Conservation (phyloP, 2,113 vertebrate species). For the Crocuta crocuta region DNA sequence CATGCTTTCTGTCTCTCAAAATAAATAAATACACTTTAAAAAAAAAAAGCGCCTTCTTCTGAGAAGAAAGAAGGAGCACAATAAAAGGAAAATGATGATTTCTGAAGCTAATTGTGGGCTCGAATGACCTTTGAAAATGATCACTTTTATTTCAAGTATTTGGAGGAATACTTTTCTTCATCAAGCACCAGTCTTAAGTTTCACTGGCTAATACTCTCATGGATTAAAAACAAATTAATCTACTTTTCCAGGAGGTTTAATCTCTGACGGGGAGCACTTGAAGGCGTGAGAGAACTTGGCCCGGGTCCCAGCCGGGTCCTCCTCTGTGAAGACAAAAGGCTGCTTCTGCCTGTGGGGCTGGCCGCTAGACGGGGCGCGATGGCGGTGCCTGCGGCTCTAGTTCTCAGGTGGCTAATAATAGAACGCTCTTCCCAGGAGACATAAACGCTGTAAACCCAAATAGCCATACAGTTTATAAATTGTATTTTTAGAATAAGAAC, state of each 20-base stretch:
- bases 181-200: neutral
- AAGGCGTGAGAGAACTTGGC: neutral
- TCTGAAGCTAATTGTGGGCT: neutral
- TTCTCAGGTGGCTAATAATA: neutral
- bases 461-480: neutral
- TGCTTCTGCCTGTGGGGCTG: neutral
- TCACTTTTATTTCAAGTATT: slow-evolving; percentile 17
- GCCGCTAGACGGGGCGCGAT: slow-evolving; percentile 44
- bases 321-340: neutral
- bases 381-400: accelerated
- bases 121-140: neutral
- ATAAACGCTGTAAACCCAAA: neutral
- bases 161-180: neutral
- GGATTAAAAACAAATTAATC: neutral
- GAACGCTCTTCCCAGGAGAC: neutral
- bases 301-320: neutral
- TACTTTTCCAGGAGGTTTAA: neutral
- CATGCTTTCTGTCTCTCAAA: too few species aligned
- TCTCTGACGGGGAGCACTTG: neutral
- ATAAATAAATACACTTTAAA: too few species aligned
- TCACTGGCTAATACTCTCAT: neutral
- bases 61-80: neutral
- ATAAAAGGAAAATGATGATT: neutral
- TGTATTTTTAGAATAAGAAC: neutral
- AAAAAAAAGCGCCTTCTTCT: neutral